phyloP scores from a whole-genome alignment of 2,888 invertebrate genomes.

The Aelia acuminata region DNA sequence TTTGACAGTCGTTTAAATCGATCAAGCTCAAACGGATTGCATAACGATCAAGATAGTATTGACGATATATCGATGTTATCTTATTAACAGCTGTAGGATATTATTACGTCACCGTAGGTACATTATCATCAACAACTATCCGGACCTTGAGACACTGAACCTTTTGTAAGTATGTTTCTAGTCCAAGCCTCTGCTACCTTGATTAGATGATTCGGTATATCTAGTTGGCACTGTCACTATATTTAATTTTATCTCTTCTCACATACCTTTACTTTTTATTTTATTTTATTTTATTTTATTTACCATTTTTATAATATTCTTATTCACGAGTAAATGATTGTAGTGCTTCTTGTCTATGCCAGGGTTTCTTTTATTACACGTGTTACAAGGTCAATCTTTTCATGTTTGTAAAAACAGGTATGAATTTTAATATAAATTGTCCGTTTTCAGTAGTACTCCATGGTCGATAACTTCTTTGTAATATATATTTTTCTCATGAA shows the following conservation, averaged over 20 bases:
- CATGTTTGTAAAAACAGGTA: neutral
- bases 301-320: neutral
- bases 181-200: slow-evolving; percentile 1
- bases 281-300: neutral
- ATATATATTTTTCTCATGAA: no score
- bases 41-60: neutral
- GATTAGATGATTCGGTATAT: neutral
- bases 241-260: neutral
- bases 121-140: neutral
- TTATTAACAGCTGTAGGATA: neutral
- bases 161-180: neutral
- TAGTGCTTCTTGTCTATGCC: neutral
- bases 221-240: neutral
- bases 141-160: neutral
- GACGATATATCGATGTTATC: neutral
- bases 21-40: neutral
- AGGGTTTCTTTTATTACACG: neutral
- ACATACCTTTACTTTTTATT: neutral
- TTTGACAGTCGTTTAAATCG: neutral
- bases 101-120: neutral
- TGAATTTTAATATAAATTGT: no score
- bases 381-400: neutral
- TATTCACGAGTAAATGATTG: neutral
- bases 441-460: no score
- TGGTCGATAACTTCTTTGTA: no score